These are phyloP conservation scores for Hippocampus zosterae DNA, from an alignment of 2,113 vertebrate genomes.

Conservation along the genomic window DNA sequence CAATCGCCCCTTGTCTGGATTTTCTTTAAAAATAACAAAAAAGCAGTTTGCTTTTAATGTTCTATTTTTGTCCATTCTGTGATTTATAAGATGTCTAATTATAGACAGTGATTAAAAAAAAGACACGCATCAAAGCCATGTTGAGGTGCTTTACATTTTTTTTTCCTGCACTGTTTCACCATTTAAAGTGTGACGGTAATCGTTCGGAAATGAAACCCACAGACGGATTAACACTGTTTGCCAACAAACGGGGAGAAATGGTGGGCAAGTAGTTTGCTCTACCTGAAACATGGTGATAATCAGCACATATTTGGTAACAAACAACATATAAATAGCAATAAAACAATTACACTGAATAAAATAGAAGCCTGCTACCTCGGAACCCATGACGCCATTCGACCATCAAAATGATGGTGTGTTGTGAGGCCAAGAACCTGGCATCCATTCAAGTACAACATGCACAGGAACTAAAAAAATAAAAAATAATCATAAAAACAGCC, in stretches of 20 bases:
- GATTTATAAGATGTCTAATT: conserved; percentile 62
- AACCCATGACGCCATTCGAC: conserved; percentile 52
- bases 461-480: conserved; percentile 57
- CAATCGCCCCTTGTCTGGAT: conserved; percentile 67
- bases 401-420: conserved; percentile 66
- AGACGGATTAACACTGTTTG: conserved; percentile 32
- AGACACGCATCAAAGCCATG: conserved; percentile 59
- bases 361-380: conserved; percentile 47
- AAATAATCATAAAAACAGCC: conserved; percentile 36
- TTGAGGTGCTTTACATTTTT: conserved; percentile 37
- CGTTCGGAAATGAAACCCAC: conserved; percentile 38
- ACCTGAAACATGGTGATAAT: conserved; percentile 52
- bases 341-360: conserved; percentile 45
- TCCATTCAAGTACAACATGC: conserved; percentile 94
- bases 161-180: conserved; percentile 36
- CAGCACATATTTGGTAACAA: conserved; percentile 69
- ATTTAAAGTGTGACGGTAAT: conserved; percentile 46
- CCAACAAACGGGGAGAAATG: conserved; percentile 25
- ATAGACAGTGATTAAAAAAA: conserved; percentile 50
- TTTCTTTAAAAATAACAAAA: conserved; percentile 68
- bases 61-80: conserved; percentile 70
- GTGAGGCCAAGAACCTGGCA: conserved; percentile 91
- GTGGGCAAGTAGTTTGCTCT: conserved; percentile 51
- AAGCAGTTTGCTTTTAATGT: conserved; percentile 66
- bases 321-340: conserved; percentile 64